phyloP scores from a whole-genome alignment of 2,113 vertebrate genomes.

The Neotoma lepida region DNA sequence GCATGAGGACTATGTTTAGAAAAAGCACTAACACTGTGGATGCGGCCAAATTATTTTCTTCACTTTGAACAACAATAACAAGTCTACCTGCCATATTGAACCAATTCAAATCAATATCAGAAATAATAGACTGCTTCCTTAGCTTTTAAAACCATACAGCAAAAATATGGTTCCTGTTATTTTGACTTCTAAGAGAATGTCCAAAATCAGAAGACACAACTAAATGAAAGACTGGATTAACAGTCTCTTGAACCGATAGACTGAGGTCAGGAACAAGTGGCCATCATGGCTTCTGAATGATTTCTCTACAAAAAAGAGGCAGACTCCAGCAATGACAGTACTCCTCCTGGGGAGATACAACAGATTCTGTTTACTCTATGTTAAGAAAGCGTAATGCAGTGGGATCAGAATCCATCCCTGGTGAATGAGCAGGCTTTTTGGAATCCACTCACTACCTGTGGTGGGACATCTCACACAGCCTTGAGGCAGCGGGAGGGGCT shows the following conservation, averaged over 20 bases:
- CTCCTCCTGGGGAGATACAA: background rate
- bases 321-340: background rate
- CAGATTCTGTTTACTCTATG: background rate
- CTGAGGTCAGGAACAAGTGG: background rate
- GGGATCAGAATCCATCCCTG: too few species aligned
- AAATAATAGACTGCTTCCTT: constrained; percentile 15
- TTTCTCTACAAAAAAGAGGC: background rate
- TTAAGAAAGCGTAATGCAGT: too few species aligned
- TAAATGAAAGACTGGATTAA: constrained; percentile 1
- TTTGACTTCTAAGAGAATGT: constrained; percentile 18
- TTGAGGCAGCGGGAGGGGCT: too few species aligned
- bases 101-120: constrained; percentile 8
- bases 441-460: too few species aligned
- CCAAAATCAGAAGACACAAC: background rate
- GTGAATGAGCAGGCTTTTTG: too few species aligned
- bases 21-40: background rate
- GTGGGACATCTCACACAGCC: too few species aligned
- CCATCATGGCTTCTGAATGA: background rate
- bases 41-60: background rate
- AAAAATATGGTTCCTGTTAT: background rate
- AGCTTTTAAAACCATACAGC: background rate
- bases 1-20: background rate
- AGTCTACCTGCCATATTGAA: background rate
- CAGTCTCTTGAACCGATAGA: background rate
- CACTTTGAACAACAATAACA: background rate